Evolutionary conservation across 2,797 vertebrate genomes (phyloP), one percentile per base, ranked within the genome.

Genomic region (Propithecus perrieri): DNA sequence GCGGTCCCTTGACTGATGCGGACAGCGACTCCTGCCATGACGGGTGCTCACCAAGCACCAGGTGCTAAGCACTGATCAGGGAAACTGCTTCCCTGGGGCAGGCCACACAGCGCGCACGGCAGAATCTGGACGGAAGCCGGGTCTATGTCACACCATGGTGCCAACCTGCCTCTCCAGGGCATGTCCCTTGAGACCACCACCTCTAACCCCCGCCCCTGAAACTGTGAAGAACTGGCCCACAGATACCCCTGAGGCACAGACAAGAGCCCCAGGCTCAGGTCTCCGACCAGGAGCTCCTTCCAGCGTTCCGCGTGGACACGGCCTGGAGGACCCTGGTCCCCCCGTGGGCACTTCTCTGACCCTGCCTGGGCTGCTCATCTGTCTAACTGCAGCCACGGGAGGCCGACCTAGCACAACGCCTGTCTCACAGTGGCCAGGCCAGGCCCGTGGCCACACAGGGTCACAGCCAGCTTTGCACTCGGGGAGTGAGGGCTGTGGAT

Each of bases 31-130:
- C 0, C n/a, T 13, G 38, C 53, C 89, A 57, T 6, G 10, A 63
- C 1, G 2, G 30, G 13, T 14, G 43, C 55, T 38, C 65, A 28
- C 71, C 35, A 48, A 0, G 0, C 0, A 0, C 74, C 35, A 11
- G 79, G 26, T 13, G 76, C 33, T 11, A 7, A 61, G 20, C 41
- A 63, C 38, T 18, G 1, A 2, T 13, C 55, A 63, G 61, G 15
- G n/a, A 75, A 69, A 55, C 35, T 35, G 26, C 35, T 9, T 35
- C 67, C 59, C 72, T 14, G 9, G 48, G 76, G 94, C 33, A 48
- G 71, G 94, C 35, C 14, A 2, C 15, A 43, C 1, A 61, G 75
- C 65, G 28, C 46, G 14, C 48, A 35, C 0, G 7, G 91, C 20
- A 53, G 33, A 26, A 57, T 30, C 28, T 33, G 43, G 59, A 67